Percentiles rank a stretch among this genome's conserved stretches.
These are phyloP conservation scores for Neolamprologus sp. DNA, from an alignment of 2,113 vertebrate species.

Conservation along the genomic window DNA sequence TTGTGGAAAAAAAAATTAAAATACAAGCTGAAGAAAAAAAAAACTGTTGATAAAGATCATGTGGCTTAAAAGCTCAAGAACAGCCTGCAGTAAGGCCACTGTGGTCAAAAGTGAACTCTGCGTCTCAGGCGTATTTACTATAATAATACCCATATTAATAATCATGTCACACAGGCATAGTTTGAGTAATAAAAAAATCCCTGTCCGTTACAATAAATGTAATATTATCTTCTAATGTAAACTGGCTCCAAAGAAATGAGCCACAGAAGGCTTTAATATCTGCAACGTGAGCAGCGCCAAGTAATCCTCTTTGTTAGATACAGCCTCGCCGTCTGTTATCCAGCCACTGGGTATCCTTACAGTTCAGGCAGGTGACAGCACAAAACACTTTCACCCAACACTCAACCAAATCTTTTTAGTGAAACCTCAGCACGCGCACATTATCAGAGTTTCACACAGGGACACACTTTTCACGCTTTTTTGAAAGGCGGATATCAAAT, in stretches of 20 bases:
- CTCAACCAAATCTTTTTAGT: neutral
- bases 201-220: neutral
- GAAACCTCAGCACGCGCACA: neutral
- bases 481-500: constrained; percentile 29
- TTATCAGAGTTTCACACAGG: neutral
- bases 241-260: neutral
- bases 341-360: neutral
- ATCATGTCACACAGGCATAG: neutral
- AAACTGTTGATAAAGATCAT: neutral
- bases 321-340: neutral
- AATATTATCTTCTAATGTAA: neutral
- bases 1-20: too few species aligned
- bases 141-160: neutral
- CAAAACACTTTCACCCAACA: neutral
- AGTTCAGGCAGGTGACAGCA: constrained; percentile 2
- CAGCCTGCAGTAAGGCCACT: neutral
- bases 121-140: neutral
- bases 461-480: neutral
- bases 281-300: neutral
- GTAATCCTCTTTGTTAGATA: neutral
- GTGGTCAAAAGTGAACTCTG: neutral
- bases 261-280: neutral
- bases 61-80: neutral
- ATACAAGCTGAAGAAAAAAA: neutral
- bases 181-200: neutral